These are phyloP conservation scores for Stegodyphus mimosarum DNA, from an alignment of 1,140 invertebrate species.

Conservation along the genomic window DNA sequence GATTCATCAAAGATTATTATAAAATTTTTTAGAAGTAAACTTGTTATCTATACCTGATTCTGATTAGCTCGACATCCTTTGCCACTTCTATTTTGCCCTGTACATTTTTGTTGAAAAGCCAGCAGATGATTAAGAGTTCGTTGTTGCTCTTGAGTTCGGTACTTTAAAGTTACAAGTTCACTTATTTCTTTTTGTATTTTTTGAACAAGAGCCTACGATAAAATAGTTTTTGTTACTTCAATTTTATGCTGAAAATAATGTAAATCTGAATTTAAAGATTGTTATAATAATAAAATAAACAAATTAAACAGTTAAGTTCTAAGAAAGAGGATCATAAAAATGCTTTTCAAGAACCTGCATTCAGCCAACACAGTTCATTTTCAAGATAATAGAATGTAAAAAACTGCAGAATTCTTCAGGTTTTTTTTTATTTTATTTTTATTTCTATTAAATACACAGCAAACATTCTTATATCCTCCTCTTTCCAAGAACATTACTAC, in stretches of 20 bases:
- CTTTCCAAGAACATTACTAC: no score
- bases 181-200: constrained; percentile 42
- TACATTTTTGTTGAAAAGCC: constrained; percentile 10
- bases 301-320: background rate
- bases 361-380: background rate
- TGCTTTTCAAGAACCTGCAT: background rate
- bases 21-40: background rate
- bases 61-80: constrained; percentile 35
- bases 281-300: background rate
- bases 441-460: no score
- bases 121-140: constrained; percentile 16
- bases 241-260: background rate
- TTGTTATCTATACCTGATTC: constrained; percentile 30
- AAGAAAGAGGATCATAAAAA: background rate
- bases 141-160: constrained; percentile 17
- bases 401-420: no score
- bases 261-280: background rate
- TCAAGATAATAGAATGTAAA: background rate
- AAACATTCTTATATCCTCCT: no score
- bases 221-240: background rate
- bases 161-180: constrained; percentile 23
- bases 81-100: background rate
- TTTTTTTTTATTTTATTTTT: no score
- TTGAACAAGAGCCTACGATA: background rate
- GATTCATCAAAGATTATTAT: background rate